phyloP scores from a whole-genome alignment of 2,113 vertebrate genomes.

The Bubo blakistoni region DNA sequence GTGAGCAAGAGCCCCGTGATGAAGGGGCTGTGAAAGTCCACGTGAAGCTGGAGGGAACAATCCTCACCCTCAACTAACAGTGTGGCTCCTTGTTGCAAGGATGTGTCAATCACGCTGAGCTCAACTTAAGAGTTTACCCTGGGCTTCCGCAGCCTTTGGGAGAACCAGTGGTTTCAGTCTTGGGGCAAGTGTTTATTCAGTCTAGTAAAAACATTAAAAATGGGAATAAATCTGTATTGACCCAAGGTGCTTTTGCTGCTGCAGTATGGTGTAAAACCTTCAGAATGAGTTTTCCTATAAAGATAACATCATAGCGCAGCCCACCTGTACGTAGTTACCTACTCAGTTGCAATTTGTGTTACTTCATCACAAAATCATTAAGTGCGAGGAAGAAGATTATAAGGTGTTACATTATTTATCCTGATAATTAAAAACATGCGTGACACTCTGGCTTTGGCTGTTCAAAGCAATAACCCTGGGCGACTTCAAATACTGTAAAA shows the following conservation, averaged over 20 bases:
- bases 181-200: constrained; percentile 77
- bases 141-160: constrained; percentile 32
- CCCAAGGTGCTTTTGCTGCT: constrained; percentile 52
- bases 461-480: constrained; percentile 42
- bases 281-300: constrained; percentile 43
- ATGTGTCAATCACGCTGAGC: constrained; percentile 46
- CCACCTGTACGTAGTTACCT: background rate
- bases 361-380: constrained; percentile 43
- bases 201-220: constrained; percentile 77
- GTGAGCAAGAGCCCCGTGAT: background rate
- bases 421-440: constrained; percentile 70
- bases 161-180: constrained; percentile 30
- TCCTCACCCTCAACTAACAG: constrained; percentile 44
- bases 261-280: constrained; percentile 54
- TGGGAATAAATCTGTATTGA: constrained; percentile 64
- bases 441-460: background rate
- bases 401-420: constrained; percentile 73
- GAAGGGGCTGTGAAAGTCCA: constrained; percentile 33
- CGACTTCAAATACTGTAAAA: constrained; percentile 65
- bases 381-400: constrained; percentile 39
- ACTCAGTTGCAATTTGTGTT: background rate
- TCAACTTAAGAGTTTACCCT: background rate
- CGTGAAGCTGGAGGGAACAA: constrained; percentile 8
- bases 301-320: constrained; percentile 16
- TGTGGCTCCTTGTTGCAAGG: constrained; percentile 48